Base-by-base conservation (phyloP, 2,113 vertebrate species). In the Eulemur macaco region DNA sequence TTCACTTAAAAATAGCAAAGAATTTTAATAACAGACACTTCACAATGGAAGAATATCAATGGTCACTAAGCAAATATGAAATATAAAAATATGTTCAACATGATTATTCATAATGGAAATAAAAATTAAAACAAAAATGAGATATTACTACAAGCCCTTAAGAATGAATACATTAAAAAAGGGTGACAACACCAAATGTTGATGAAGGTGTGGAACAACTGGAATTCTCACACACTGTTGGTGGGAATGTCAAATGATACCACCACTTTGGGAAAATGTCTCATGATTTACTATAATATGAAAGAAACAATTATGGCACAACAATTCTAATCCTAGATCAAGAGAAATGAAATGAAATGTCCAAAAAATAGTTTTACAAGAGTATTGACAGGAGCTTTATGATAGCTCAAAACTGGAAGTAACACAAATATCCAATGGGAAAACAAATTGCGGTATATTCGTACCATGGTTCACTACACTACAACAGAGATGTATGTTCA, bases 81-180 rank as follows among this genome's bases (percentile, higher is more conserved):
- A 27, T 63, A 5, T 66, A 74, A 91, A 96, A 73, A 39, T 95
- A 77, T 39, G 13, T 1, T 74, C 64, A 68, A 63, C 10, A 66
- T 87, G 15, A 74, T 21, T 89, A 80, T 84, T 94, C 5, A 50
- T 56, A 82, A 91, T 23, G 15, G 25, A 89, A 83, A 87, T 52
- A 64, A 3, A 85, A 82, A 87, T 47, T 82, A n/a, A 94, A 83
- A 93, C 37, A 47, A 89, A 94, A 92, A 93, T 81, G 27, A 88
- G n/a, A 39, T 42, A 14, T 0, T 12, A 69, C 9, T 39, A 68
- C 6, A 83, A 42, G 37, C 3, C 6, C 50, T 77, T 80, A 94
- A 96, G 8, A 93, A 69, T 77, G 17, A 54, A 25, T 66, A 52
- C 31, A 89, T 76, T 95, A 81, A 23, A 90, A 90, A 87, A 73